Evolutionary conservation across 2,113 vertebrate genomes (phyloP), one percentile per base, ranked within the genome.

Genomic region (Irena cyanogastra): DNA sequence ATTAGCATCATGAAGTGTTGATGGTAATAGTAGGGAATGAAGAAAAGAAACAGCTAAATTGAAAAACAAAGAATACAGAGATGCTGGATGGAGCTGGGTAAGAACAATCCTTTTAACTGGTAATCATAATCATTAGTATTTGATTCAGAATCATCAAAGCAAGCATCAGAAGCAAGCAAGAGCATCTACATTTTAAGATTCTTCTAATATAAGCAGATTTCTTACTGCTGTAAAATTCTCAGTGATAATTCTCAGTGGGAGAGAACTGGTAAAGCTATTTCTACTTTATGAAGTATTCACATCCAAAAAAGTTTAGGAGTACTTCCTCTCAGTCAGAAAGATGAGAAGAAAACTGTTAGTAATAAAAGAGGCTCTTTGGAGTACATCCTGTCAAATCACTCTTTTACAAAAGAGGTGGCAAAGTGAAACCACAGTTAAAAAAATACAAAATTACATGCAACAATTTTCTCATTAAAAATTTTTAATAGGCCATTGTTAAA

Each of bases 21-120:
- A 59, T 78, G 6, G 63, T 35, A 76, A 41, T 24, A 63, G 2
- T 1, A 54, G 3, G 3, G 13, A 20, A 42, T 8, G 4, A 78
- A 33, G 8, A 60, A 87, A 81, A 83, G 50, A 30, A 85, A 47
- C 6, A 65, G 13, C 10, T 33, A 56, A 71, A 13, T 2, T 49
- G 21, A 27, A 39, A 77, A 81, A 42, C 10, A 53, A 18, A 79
- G 22, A 72, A 33, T 39, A 59, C 5, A 66, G 28, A 76, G 11
- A 64, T 24, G 1, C 1, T 12, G 41, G 10, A 1, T 44, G 15
- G 5, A 33, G 5, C 1, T 2, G 18, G 3, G 3, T 4, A 18
- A 4, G 19, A 10, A 35, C 52, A 22, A 26, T 33, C 22, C 8
- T 59, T 72, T 59, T 16, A 49, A 31, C 3, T 59, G 11, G 5